Base-by-base conservation (phyloP, 2,113 vertebrate species). In the Myotis yumanensis region DNA sequence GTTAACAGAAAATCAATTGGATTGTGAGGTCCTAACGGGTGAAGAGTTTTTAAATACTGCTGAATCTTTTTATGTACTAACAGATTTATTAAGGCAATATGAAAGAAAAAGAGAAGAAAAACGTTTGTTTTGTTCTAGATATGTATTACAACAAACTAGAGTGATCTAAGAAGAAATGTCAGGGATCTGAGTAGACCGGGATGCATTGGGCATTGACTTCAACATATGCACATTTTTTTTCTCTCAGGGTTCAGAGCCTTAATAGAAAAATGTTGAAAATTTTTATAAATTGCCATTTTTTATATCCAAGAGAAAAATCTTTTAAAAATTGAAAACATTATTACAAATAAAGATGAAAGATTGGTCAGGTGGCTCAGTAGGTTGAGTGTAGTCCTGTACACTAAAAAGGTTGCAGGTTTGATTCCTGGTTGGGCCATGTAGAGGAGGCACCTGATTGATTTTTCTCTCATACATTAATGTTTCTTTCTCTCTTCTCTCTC, bases 1-100 rank as follows among this genome's bases (percentile, higher is more conserved):
- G 28, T 89, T 57, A 94, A 51, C 77, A 71, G 59, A 96, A 96
- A 95, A 90, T 91, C 46, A 75, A 18, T 86, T 80, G 23, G 8
- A 86, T 77, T 89, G 40, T 79, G 17, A 14, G 11, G 11, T 86
- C 3, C 32, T 87, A 25, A 30, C 32, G 91, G 30, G 35, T 89
- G 48, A 57, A 79, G 28, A 37, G 6, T 94, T 92, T 83, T 83
- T 91, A 97, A 89, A 86, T 91, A 93, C 66, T 91, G 4, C 18
- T 62, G 37, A 79, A 15, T 86, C 75, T 95, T 96, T 95, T 86
- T 96, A 84, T 59, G 25, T 46, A 90, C 9, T 54, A 68, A 28
- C 3, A 94, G 8, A 76, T 94, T 91, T 64, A 79, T 80, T 72
- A 48, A 88, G 43, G 69, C 72, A 90, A 92, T 91, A 22, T 28